Evolutionary conservation across 1,140 invertebrate species (phyloP).

Genomic region (Brachionus paranguensis): DNA sequence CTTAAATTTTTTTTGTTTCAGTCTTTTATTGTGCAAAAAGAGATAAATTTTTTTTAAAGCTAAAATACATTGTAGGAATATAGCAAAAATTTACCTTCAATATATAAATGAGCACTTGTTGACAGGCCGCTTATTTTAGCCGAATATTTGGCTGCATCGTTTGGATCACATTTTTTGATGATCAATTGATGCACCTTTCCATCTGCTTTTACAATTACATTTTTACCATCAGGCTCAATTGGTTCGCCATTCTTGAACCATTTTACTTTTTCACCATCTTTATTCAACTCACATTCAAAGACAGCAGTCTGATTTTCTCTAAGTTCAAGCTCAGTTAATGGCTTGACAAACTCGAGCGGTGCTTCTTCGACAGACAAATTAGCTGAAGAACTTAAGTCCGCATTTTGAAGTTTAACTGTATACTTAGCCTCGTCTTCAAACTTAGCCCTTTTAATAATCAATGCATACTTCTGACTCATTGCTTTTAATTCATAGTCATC

Average conservation of each 20-base stretch:
- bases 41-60: background rate
- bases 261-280: slow-evolving; percentile 10
- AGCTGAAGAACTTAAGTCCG: background rate
- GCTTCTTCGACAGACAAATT: slow-evolving; percentile 38
- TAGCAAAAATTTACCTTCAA: background rate
- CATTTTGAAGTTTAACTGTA: slow-evolving; percentile 12
- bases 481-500: slow-evolving; percentile 5
- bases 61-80: background rate
- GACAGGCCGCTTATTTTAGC: slow-evolving; percentile 11
- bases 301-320: slow-evolving; percentile 1
- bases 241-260: slow-evolving; percentile 37
- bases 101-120: background rate
- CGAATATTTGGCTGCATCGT: slow-evolving; percentile 28
- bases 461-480: background rate
- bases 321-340: background rate
- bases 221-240: slow-evolving; percentile 5
- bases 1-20: too few relatives aligned
- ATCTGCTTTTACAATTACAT: slow-evolving; percentile 18
- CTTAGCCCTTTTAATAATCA: slow-evolving; percentile 12
- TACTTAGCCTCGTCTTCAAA: slow-evolving; percentile 34
- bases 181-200: slow-evolving; percentile 33
- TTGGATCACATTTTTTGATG: slow-evolving; percentile 22
- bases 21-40: too few relatives aligned
- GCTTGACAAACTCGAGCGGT: slow-evolving; percentile 6
- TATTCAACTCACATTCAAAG: slow-evolving; percentile 40